A percentile compares a stretch with the other conserved stretches of the same genome.
Conservation (phyloP, 2,888 invertebrate genomes). For the Poecilus cupreus region DNA sequence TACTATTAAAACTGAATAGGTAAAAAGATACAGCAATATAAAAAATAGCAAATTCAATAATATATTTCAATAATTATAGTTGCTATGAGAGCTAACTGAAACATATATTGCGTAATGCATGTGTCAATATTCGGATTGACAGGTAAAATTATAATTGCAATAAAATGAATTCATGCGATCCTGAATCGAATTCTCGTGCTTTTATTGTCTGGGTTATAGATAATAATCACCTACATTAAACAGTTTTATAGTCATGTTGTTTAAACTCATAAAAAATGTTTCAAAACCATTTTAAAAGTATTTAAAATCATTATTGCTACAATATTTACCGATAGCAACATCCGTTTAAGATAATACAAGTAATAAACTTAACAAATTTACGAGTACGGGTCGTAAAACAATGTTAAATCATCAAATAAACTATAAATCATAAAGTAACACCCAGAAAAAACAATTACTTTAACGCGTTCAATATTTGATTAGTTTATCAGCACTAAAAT, state of each 20-base stretch:
- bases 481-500: slow-evolving; percentile 25
- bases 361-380: slow-evolving; percentile 26
- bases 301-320: slow-evolving; percentile 36
- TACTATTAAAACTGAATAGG: no score
- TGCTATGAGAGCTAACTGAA: no score
- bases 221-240: not conserved
- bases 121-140: no score
- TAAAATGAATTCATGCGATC: no score
- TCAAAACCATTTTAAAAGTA: slow-evolving; percentile 22
- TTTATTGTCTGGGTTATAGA: not conserved
- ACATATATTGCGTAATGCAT: no score
- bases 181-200: no score
- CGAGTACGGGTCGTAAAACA: not conserved
- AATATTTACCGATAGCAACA: slow-evolving; percentile 27
- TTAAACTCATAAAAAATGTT: slow-evolving; percentile 40
- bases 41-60: no score
- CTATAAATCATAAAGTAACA: slow-evolving; percentile 28
- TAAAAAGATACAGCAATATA: no score
- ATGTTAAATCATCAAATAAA: slow-evolving; percentile 38
- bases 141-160: no score
- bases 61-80: no score
- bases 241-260: slow-evolving; percentile 8
- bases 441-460: not conserved
- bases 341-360: slow-evolving; percentile 35
- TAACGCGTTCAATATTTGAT: slow-evolving; percentile 11